These are phyloP conservation scores for Phlogophora meticulosa DNA, from an alignment of 2,888 invertebrate genomes.

Conservation along the genomic window DNA sequence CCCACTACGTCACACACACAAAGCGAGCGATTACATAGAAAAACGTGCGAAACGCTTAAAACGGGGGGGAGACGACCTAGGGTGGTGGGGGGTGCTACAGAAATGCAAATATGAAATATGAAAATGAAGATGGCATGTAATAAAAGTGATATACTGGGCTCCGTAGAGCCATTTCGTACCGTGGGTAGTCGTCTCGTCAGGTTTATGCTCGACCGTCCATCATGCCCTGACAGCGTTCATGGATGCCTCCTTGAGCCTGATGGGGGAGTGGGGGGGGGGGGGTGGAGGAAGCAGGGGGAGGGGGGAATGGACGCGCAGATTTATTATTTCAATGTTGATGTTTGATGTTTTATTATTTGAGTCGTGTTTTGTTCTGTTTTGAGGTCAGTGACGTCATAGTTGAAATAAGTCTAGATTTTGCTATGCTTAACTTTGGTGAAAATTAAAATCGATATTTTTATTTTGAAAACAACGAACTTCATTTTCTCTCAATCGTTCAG, in stretches of 20 bases:
- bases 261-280: conserved; percentile 58
- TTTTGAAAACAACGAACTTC: not conserved
- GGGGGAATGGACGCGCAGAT: conserved; percentile 77
- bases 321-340: conserved; percentile 88
- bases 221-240: conserved; percentile 93
- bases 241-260: conserved; percentile 85
- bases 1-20: conserved; percentile 81
- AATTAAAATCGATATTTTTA: too few relatives aligned
- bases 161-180: conserved; percentile 94
- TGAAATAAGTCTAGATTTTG: too few relatives aligned
- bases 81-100: conserved; percentile 75
- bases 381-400: conserved; percentile 31
- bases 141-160: conserved; percentile 95
- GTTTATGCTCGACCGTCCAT: conserved; percentile 94
- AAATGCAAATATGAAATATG: conserved; percentile 92
- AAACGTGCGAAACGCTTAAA: conserved; percentile 88
- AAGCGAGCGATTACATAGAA: conserved; percentile 87
- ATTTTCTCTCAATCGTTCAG: not conserved
- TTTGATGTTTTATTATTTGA: conserved; percentile 79
- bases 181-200: conserved; percentile 94
- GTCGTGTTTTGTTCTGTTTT: conserved; percentile 53
- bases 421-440: too few relatives aligned
- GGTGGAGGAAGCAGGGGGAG: conserved; percentile 50
- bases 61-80: conserved; percentile 69
- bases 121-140: conserved; percentile 94